These are phyloP conservation scores for Xerus rutilus DNA, from an alignment of 2,797 vertebrate genomes.

Conservation along the genomic window DNA sequence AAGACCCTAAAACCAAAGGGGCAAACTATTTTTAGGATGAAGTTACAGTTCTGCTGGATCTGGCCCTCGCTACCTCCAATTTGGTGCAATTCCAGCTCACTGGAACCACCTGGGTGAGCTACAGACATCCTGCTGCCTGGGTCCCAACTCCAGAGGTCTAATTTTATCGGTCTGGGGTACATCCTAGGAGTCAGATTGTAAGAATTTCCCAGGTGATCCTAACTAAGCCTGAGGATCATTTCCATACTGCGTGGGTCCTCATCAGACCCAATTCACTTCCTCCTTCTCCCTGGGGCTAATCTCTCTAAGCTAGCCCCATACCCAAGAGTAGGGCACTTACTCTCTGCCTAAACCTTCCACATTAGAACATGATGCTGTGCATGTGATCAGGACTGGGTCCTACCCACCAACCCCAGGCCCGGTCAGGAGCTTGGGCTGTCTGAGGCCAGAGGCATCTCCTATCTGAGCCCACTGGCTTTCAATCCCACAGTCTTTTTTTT, in stretches of 20 bases:
- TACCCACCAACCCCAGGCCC: no score
- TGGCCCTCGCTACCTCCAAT: not conserved
- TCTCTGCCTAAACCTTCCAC: no score
- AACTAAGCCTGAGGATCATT: not conserved
- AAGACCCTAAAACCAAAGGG: not conserved
- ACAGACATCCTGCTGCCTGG: no score
- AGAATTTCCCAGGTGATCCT: not conserved
- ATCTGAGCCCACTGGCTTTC: not conserved
- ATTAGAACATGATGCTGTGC: not conserved
- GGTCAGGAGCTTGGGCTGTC: not conserved
- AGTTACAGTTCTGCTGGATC: not conserved
- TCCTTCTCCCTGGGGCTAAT: not conserved
- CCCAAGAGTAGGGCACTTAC: not conserved
- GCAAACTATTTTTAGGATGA: not conserved
- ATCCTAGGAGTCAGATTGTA: not conserved
- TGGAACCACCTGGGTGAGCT: not conserved
- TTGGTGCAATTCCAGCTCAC: no score
- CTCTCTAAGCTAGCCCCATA: not conserved
- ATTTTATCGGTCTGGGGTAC: not conserved
- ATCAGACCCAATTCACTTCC: not conserved
- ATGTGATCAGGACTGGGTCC: fast-evolving
- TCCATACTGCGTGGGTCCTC: not conserved
- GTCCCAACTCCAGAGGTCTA: not conserved
- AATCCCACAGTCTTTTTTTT: not conserved
- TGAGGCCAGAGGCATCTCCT: not conserved